Evolutionary conservation across 37 sponge, comb jelly and placozoan species (phyloP).

Genomic region (Aplysina aerophoba): DNA sequence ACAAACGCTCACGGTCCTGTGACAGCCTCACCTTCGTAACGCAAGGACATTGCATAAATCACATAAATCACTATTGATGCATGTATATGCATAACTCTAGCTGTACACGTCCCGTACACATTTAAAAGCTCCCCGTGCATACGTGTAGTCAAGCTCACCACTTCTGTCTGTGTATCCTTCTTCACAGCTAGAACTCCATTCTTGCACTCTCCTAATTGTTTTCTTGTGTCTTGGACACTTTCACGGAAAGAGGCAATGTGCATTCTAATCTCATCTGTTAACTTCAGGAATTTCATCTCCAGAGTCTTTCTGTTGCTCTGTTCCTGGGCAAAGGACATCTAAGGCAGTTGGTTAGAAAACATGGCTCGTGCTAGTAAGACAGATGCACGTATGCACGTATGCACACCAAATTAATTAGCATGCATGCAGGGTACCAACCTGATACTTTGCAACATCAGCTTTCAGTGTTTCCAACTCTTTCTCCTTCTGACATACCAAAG

Average conservation of each 20-base stretch:
- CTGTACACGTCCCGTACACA: not conserved
- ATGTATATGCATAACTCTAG: not conserved
- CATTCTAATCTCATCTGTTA: not conserved
- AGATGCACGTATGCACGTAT: not conserved
- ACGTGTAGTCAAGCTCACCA: slow-evolving; percentile 21
- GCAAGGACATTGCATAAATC: slow-evolving; percentile 21
- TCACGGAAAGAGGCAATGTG: not conserved
- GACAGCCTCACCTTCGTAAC: slow-evolving; percentile 1
- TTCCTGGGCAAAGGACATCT: slow-evolving; percentile 56
- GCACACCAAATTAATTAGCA: not conserved
- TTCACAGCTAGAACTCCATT: slow-evolving; percentile 62
- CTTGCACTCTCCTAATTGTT: slow-evolving; percentile 16
- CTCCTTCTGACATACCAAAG: slow-evolving; percentile 59
- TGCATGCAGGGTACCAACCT: slow-evolving; percentile 32
- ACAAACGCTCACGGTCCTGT: not conserved
- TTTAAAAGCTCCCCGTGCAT: not conserved
- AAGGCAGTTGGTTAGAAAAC: too few relatives aligned
- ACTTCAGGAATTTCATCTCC: not conserved
- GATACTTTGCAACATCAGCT: slow-evolving; percentile 49
- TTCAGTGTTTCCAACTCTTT: slow-evolving; percentile 23
- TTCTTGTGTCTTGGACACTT: slow-evolving; percentile 28
- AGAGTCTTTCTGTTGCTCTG: not conserved
- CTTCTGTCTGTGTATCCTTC: slow-evolving; percentile 65
- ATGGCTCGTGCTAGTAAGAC: too few relatives aligned
- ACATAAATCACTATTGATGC: slow-evolving; percentile 11